Percentiles rank a stretch among this genome's conserved stretches.
phyloP scores from a whole-genome alignment of 1,140 invertebrate species.

The Danaus plexippus region DNA sequence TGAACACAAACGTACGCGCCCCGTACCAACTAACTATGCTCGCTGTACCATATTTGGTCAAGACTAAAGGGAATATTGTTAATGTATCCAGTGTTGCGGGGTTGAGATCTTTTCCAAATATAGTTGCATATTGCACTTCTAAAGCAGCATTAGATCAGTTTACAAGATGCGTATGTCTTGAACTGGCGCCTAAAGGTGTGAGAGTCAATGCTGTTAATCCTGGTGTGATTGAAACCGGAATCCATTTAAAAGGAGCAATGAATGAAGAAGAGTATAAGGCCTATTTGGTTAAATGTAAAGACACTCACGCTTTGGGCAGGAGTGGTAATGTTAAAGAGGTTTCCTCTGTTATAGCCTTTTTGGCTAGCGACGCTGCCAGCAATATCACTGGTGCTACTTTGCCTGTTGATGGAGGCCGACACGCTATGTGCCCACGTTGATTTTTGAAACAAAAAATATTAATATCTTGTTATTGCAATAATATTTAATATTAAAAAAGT shows the following conservation, averaged over 20 bases:
- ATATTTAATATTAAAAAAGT: not conserved
- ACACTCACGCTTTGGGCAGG: slow-evolving; percentile 84
- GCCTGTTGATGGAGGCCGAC: slow-evolving; percentile 81
- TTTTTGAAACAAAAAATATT: not conserved
- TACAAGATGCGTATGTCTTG: slow-evolving; percentile 79
- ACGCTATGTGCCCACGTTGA: slow-evolving; percentile 38
- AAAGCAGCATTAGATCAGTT: slow-evolving; percentile 88
- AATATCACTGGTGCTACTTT: slow-evolving; percentile 84
- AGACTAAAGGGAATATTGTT: slow-evolving; percentile 82
- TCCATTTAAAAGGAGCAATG: slow-evolving; percentile 81
- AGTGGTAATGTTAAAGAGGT: slow-evolving; percentile 82
- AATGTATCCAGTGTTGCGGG: slow-evolving; percentile 88
- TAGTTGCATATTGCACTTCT: slow-evolving; percentile 83
- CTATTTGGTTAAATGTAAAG: slow-evolving; percentile 79
- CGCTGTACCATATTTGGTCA: slow-evolving; percentile 80
- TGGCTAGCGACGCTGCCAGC: slow-evolving; percentile 82
- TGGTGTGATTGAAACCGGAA: slow-evolving; percentile 79
- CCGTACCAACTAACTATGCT: slow-evolving; percentile 83
- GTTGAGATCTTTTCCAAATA: slow-evolving; percentile 76
- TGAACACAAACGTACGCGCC: slow-evolving; percentile 82
- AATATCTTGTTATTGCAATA: not conserved
- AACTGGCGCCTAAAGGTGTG: slow-evolving; percentile 79
- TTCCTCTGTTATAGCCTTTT: slow-evolving; percentile 81
- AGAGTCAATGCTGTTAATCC: slow-evolving; percentile 86
- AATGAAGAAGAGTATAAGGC: slow-evolving; percentile 75